These are phyloP conservation scores for Oreamnos americanus DNA, from an alignment of 2,113 vertebrate genomes.

Conservation along the genomic window DNA sequence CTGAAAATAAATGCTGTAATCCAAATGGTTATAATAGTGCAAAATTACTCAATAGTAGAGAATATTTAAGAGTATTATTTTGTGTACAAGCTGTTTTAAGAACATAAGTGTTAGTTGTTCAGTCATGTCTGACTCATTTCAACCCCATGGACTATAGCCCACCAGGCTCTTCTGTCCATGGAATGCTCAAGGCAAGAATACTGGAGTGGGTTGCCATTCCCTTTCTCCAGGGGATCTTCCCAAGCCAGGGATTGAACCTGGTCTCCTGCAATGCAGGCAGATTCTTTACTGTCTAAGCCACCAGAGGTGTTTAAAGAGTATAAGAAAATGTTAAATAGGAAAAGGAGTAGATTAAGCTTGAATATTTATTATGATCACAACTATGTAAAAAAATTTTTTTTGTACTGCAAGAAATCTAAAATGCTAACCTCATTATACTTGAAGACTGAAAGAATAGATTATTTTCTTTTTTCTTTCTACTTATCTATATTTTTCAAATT, in stretches of 20 bases:
- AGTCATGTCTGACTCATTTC: neutral
- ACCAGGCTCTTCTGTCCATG: neutral
- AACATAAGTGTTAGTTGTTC: neutral
- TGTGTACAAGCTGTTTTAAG: neutral
- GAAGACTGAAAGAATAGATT: neutral
- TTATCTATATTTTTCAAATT: conserved; percentile 24
- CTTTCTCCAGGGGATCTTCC: neutral
- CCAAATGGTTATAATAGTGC: conserved; percentile 2
- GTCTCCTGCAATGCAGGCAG: neutral
- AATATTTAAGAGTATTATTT: neutral
- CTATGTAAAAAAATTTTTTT: conserved; percentile 9
- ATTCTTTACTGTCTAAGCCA: neutral
- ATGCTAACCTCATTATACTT: neutral
- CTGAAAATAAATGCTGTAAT: conserved; percentile 43
- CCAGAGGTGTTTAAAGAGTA: neutral
- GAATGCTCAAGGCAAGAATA: neutral
- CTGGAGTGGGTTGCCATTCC: neutral
- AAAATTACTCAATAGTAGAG: neutral
- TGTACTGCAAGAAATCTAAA: conserved; percentile 24
- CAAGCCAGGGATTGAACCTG: neutral
- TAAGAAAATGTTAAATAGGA: neutral
- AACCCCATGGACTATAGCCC: neutral
- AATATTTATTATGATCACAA: neutral
- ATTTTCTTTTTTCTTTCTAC: neutral
- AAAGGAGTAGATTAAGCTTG: neutral